A percentile compares a stretch with the other conserved stretches of the same genome.
Evolutionary conservation across 1,140 invertebrate genomes (phyloP).

Genomic region (Leptopilina boulardi): DNA sequence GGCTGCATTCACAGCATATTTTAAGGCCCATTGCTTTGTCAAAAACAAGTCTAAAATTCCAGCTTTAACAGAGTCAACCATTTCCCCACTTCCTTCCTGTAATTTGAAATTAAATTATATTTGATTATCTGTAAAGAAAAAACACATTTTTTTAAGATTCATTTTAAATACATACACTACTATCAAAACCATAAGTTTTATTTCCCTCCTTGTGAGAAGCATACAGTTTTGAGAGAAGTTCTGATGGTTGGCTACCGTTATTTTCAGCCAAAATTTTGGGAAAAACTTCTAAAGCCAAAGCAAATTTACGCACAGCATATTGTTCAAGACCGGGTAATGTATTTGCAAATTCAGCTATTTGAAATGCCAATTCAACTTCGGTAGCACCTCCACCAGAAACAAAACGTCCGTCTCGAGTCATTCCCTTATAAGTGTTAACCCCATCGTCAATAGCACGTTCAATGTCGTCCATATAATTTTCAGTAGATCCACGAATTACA

Average conservation of each 20-base stretch:
- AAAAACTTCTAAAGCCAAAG: constrained; percentile 92
- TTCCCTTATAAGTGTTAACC: constrained; percentile 97
- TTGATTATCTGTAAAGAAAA: neutral
- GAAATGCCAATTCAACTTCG: constrained; percentile 95
- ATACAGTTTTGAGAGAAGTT: constrained; percentile 93
- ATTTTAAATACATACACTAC: constrained; percentile 79
- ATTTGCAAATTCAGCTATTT: constrained; percentile 91
- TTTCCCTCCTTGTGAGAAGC: constrained; percentile 94
- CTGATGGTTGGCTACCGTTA: constrained; percentile 91
- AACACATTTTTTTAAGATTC: neutral
- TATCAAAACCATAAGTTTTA: constrained; percentile 90
- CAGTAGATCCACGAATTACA: constrained; percentile 96
- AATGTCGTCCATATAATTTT: constrained; percentile 99
- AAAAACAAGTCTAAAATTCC: constrained; percentile 91
- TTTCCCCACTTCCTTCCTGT: constrained; percentile 77
- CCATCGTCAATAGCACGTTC: constrained; percentile 99
- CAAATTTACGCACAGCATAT: constrained; percentile 97
- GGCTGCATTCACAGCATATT: constrained; percentile 95
- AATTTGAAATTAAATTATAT: constrained; percentile 50
- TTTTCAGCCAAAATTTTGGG: constrained; percentile 97
- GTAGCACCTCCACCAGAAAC: constrained; percentile 95
- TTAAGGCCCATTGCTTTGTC: constrained; percentile 94
- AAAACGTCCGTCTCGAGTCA: constrained; percentile 83
- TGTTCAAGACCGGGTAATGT: constrained; percentile 96
- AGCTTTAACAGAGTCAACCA: constrained; percentile 85